These are phyloP conservation scores for Mustela nigripes DNA, from an alignment of 2,113 vertebrate species.

Conservation along the genomic window DNA sequence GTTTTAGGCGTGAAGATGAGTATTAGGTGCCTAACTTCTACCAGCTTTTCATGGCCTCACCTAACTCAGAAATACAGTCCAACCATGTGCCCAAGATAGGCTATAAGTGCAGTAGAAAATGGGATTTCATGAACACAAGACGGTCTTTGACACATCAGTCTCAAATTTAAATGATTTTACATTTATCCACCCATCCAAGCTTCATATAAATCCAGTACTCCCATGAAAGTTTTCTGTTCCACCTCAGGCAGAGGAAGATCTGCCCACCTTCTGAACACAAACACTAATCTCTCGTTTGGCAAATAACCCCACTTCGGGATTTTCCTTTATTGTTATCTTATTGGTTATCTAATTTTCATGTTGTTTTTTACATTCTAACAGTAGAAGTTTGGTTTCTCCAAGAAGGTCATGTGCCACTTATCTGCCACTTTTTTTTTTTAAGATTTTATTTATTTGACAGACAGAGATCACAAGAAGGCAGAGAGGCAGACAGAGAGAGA, in stretches of 20 bases:
- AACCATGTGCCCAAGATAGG: neutral
- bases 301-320: conserved; percentile 3
- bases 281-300: neutral
- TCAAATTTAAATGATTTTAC: conserved; percentile 34
- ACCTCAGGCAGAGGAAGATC: neutral
- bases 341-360: neutral
- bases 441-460: too few relatives aligned
- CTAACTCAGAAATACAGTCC: neutral
- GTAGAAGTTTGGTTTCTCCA: neutral
- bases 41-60: neutral
- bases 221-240: neutral
- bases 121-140: neutral
- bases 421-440: neutral
- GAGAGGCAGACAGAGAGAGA: too few relatives aligned
- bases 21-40: neutral
- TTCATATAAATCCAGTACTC: neutral
- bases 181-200: neutral
- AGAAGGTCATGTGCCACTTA: neutral
- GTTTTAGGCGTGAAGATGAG: neutral
- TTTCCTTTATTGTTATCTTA: neutral
- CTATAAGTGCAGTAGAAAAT: neutral
- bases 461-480: too few relatives aligned
- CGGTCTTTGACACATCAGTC: neutral
- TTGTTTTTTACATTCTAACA: neutral
- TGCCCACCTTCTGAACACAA: neutral